Percentiles rank a stretch among this genome's conserved stretches.
phyloP scores from a whole-genome alignment of 2,113 vertebrate species.

The Dermatemys mawii region DNA sequence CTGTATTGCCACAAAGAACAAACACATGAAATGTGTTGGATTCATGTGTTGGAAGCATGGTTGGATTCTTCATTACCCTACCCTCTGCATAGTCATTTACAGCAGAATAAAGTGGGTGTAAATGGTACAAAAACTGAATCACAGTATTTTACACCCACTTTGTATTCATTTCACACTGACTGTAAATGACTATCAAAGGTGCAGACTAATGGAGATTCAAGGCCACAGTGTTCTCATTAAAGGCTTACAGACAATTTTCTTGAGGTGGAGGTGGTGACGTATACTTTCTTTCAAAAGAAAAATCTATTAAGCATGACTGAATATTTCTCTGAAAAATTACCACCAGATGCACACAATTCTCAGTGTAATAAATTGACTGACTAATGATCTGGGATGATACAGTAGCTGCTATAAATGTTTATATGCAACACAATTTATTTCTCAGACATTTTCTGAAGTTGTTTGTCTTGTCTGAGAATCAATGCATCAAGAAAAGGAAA shows the following conservation, averaged over 20 bases:
- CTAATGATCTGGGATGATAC: not conserved
- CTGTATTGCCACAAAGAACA: not conserved
- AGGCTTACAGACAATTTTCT: not conserved
- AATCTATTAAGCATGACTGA: not conserved
- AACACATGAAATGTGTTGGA: too few relatives aligned
- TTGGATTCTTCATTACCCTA: not conserved
- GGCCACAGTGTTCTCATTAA: not conserved
- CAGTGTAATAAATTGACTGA: not conserved
- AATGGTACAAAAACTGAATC: not conserved
- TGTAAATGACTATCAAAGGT: not conserved
- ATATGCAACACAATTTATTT: not conserved
- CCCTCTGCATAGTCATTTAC: not conserved
- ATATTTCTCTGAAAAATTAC: not conserved
- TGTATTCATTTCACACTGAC: not conserved
- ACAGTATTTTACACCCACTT: not conserved
- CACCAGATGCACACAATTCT: not conserved
- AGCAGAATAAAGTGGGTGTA: not conserved
- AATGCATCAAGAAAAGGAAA: not conserved
- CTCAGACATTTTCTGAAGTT: slow-evolving; percentile 22
- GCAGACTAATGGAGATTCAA: not conserved
- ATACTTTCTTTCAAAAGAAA: not conserved
- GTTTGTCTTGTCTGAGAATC: slow-evolving; percentile 10
- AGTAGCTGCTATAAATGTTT: slow-evolving; percentile 33
- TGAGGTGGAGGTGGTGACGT: not conserved
- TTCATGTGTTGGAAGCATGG: too few relatives aligned